A percentile compares a stretch with the other conserved stretches of the same genome.
Conservation (phyloP, 2,797 vertebrate genomes). For the Petrocephalus sullivani region DNA sequence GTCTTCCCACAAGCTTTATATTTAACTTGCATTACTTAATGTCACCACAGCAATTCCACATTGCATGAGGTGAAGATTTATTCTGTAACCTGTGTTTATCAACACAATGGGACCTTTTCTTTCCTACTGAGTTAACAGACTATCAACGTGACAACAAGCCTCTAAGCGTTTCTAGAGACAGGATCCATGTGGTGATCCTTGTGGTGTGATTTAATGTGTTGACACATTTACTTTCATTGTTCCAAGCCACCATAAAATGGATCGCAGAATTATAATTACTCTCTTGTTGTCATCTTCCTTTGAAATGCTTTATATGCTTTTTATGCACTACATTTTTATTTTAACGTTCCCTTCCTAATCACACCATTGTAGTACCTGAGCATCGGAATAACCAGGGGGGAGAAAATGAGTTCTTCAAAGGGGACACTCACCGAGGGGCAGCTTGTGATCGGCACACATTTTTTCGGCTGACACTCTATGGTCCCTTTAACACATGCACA, state of each 20-base stretch:
- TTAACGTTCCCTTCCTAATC: background rate
- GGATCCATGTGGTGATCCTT: background rate
- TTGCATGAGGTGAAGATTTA: background rate
- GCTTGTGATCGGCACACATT: conserved; percentile 84
- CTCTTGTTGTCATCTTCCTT: background rate
- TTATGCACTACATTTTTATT: background rate
- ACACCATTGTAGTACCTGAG: background rate
- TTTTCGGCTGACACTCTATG: conserved; percentile 83
- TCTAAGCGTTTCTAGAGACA: background rate
- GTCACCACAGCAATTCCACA: background rate
- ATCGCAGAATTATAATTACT: background rate
- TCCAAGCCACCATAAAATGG: background rate
- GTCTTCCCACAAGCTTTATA: background rate
- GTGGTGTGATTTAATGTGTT: background rate
- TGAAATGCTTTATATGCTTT: background rate
- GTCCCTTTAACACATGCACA: conserved; percentile 85
- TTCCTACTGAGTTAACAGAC: background rate
- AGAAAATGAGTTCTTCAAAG: background rate
- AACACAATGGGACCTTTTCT: background rate
- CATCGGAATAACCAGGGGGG: conserved; percentile 21
- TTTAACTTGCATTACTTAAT: background rate
- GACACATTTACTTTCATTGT: background rate
- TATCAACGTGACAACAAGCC: background rate
- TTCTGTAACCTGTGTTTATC: no score
- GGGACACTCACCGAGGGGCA: conserved; percentile 73